phyloP scores from a whole-genome alignment of 2,113 vertebrate species.

The Brachypodius melanocephalos region DNA sequence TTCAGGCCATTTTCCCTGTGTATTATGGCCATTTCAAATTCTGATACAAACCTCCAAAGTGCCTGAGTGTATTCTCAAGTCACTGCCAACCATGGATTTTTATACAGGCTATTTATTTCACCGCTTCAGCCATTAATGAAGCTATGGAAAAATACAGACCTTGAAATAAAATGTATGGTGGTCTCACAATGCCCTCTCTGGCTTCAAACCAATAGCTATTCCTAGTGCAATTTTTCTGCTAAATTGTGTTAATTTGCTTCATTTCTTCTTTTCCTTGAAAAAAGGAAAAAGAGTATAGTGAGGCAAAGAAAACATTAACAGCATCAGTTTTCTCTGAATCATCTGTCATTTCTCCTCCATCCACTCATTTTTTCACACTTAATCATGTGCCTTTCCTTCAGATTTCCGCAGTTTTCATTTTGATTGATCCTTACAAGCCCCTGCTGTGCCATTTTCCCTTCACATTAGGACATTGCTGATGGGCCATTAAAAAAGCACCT shows the following conservation, averaged over 20 bases:
- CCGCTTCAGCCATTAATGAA: neutral
- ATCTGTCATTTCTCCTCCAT: neutral
- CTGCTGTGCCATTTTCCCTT: neutral
- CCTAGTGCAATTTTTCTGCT: neutral
- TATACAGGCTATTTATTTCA: neutral
- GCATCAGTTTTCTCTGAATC: slow-evolving; percentile 40
- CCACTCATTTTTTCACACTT: slow-evolving; percentile 27
- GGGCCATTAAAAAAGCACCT: neutral
- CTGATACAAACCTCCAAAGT: neutral
- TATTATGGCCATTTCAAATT: neutral
- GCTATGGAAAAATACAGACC: neutral
- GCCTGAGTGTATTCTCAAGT: neutral
- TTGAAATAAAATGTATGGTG: neutral
- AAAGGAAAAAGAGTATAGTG: neutral
- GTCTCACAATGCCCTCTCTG: neutral
- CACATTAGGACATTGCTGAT: neutral
- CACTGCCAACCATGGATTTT: neutral
- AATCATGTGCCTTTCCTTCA: slow-evolving; percentile 25
- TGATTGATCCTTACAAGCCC: slow-evolving; percentile 13
- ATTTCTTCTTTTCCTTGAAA: neutral
- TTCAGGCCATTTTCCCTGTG: neutral
- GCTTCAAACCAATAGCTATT: neutral
- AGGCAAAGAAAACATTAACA: slow-evolving; percentile 6
- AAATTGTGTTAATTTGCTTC: neutral
- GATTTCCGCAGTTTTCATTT: neutral